Conservation (phyloP, 2,888 invertebrate genomes). For the Atethmia centrago region DNA sequence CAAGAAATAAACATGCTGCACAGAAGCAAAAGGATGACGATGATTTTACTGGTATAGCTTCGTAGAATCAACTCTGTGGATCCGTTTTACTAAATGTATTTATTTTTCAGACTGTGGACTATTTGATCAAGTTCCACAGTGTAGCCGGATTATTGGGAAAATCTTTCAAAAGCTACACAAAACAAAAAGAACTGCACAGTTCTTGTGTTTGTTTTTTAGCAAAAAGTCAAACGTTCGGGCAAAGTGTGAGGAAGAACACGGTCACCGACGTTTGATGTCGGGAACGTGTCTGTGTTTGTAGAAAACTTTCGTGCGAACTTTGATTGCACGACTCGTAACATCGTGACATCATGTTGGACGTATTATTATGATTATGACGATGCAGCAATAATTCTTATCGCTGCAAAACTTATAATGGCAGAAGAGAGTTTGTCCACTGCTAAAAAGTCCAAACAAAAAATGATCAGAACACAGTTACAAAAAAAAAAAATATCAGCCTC, state of each 20-base stretch:
- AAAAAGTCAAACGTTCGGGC: background rate
- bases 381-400: constrained; percentile 32
- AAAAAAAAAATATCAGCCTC: background rate
- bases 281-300: constrained; percentile 36
- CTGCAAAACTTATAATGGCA: constrained; percentile 14
- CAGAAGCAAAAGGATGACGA: background rate
- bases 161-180: background rate
- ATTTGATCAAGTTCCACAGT: background rate
- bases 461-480: background rate
- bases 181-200: background rate
- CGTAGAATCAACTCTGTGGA: background rate
- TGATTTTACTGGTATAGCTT: background rate
- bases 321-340: constrained; percentile 54
- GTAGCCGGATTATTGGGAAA: background rate
- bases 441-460: background rate
- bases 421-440: background rate
- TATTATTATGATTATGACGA: constrained; percentile 49
- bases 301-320: constrained; percentile 54
- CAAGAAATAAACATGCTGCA: background rate
- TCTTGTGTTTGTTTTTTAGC: background rate
- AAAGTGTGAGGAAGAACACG: constrained; percentile 37
- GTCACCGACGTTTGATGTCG: constrained; percentile 30
- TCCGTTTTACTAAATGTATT: background rate
- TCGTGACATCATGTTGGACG: constrained; percentile 51
- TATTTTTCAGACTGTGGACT: too few relatives aligned